Evolutionary conservation across 2,888 invertebrate species (phyloP), one percentile per base, ranked within the genome.

Genomic region (Zygogramma bicolorata): DNA sequence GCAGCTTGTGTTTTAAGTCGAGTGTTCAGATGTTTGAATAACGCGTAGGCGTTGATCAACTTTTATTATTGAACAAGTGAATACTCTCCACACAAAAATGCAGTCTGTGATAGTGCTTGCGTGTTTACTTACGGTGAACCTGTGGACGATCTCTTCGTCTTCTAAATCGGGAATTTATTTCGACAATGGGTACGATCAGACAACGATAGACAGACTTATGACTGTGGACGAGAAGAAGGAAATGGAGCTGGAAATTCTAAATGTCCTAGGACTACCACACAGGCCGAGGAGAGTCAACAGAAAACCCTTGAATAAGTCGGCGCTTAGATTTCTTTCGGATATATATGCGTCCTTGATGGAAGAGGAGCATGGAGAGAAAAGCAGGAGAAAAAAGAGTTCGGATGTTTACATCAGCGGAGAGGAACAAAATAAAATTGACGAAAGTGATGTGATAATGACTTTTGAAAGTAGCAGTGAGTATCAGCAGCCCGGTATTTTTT

Each of bases 391-490:
- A 89, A 25, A 90, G 89, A 79, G 82, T 68, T 77, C 82, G 73
- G 89, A 90, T 79, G 91, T 94, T 85, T 92, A 93, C 81, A 91
- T 96, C 73, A 94, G 93, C 80, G 93, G 93, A 71, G 92, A 93
- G 79, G 96, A 96, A 86, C 92, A 94, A 83, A 91, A 91, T 77
- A 95, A 95, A 72, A 95, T 97, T 79, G 94, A 96, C 83, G 93
- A 96, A 85, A 97, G 97, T 86, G 97, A 98, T 89, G 93, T 96
- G 82, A 97, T 98, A 83, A 96, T 97, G 93, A 97, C 97, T 83
- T 97, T 97, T 88, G 92, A 95, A 80, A 96, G 95, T 85, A 94
- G 94, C 88, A 94, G 97, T 93, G 88, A 91, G 93, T 90, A 63
- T 53, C 27, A n/a, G 15, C 40, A 42, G 58, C 20, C 29, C 6